Evolutionary conservation across 2,797 vertebrate genomes (phyloP).

Genomic region (Podarcis lilfordi): DNA sequence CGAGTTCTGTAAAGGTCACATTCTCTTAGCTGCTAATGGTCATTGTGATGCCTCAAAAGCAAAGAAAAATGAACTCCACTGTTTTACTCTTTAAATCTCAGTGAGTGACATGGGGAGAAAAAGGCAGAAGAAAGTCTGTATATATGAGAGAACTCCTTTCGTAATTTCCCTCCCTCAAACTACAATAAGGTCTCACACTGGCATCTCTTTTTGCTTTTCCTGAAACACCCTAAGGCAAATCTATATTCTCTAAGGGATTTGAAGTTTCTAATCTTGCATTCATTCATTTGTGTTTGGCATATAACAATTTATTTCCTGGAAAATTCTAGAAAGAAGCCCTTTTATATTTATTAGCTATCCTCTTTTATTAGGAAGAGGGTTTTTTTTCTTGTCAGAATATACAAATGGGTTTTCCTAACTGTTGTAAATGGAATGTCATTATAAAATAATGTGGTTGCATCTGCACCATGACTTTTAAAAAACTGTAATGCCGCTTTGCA

Average conservation of each 20-base stretch:
- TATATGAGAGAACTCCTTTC: not conserved
- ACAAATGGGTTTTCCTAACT: too few species aligned
- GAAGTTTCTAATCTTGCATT: not conserved
- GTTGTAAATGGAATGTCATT: too few species aligned
- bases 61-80: constrained; percentile 31
- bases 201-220: not conserved
- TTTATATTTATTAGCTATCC: not conserved
- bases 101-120: not conserved
- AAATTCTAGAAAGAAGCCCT: not conserved
- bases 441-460: not conserved
- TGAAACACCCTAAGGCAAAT: not conserved
- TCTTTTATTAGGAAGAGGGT: not conserved
- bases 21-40: not conserved
- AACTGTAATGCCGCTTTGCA: too few species aligned
- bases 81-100: constrained; percentile 27
- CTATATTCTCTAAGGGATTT: not conserved
- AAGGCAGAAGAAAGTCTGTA: constrained; percentile 30
- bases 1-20: constrained; percentile 39
- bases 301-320: not conserved
- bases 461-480: too few species aligned
- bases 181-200: not conserved
- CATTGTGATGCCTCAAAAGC: constrained; percentile 28
- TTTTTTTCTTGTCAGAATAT: too few species aligned
- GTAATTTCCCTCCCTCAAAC: not conserved
- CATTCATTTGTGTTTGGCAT: not conserved